Evolutionary conservation across 2,888 invertebrate genomes (phyloP).

Genomic region (Fragum fragum): DNA sequence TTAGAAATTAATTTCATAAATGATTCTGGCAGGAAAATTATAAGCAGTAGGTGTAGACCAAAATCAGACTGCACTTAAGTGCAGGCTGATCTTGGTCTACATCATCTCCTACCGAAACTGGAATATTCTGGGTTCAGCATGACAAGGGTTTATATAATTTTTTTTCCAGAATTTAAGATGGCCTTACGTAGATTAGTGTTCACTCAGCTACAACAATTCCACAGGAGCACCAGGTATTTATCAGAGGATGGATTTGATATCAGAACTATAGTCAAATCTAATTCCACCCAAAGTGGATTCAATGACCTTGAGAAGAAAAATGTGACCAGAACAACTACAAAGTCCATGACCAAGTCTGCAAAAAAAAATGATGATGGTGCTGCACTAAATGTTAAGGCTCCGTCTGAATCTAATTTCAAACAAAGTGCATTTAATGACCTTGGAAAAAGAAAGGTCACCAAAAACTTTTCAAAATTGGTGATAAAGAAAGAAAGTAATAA

Average conservation of each 20-base stretch:
- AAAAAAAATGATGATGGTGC: neutral
- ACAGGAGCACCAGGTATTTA: neutral
- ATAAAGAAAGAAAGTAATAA: neutral
- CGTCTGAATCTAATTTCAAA: neutral
- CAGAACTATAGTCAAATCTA: neutral
- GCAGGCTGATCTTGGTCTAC: too few relatives aligned
- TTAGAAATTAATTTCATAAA: too few relatives aligned
- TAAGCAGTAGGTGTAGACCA: too few relatives aligned
- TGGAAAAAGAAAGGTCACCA: conserved; percentile 7
- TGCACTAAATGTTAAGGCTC: neutral
- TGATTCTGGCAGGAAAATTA: too few relatives aligned
- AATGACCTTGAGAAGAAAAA: conserved; percentile 15
- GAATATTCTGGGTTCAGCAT: too few relatives aligned
- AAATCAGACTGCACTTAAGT: too few relatives aligned
- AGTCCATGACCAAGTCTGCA: neutral
- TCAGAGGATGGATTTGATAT: neutral
- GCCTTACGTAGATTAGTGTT: neutral
- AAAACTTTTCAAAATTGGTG: neutral
- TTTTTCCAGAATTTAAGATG: conserved; percentile 1
- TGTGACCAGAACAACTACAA: neutral
- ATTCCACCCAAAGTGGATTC: conserved; percentile 5
- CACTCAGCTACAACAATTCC: neutral
- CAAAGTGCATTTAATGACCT: neutral
- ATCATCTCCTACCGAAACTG: too few relatives aligned
- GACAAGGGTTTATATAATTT: too few relatives aligned